phyloP scores from a whole-genome alignment of 2,888 invertebrate species.

The Malthinus flaveolus region DNA sequence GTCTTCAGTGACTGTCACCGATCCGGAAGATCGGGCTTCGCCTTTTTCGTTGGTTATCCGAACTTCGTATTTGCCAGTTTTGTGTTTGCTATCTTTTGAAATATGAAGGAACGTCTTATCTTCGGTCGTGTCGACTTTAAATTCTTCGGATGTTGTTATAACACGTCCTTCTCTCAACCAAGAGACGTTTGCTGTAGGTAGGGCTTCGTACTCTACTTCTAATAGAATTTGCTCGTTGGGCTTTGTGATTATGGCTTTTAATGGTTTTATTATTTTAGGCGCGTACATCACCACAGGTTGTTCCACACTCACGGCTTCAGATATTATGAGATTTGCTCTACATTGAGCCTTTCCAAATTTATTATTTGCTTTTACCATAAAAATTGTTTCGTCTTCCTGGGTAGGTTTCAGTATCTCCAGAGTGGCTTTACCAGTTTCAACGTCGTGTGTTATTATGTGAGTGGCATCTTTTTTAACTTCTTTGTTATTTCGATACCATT shows the following conservation, averaged over 20 bases:
- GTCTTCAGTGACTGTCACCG: slow-evolving; percentile 73
- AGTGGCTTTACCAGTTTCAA: slow-evolving; percentile 65
- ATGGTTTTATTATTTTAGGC: slow-evolving; percentile 76
- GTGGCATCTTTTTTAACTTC: slow-evolving; percentile 64
- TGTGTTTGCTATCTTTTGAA: slow-evolving; percentile 70
- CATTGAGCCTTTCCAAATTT: slow-evolving; percentile 74
- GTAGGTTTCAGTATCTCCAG: slow-evolving; percentile 67
- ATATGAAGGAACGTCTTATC: slow-evolving; percentile 68
- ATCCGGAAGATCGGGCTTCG: slow-evolving; percentile 78
- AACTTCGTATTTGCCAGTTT: slow-evolving; percentile 87
- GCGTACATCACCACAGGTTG: slow-evolving; percentile 63
- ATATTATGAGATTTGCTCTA: slow-evolving; percentile 71
- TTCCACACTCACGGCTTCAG: slow-evolving; percentile 55
- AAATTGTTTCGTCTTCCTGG: slow-evolving; percentile 69
- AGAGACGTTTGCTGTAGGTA: slow-evolving; percentile 71
- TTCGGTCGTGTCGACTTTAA: slow-evolving; percentile 62
- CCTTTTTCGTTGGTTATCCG: slow-evolving; percentile 77
- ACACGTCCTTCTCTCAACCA: slow-evolving; percentile 87
- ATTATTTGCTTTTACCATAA: slow-evolving; percentile 72
- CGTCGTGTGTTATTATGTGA: slow-evolving; percentile 61
- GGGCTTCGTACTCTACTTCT: slow-evolving; percentile 72
- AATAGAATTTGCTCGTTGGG: slow-evolving; percentile 71
- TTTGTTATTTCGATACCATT: slow-evolving; percentile 68
- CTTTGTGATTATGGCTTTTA: slow-evolving; percentile 73
- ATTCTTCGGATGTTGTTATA: slow-evolving; percentile 66